Evolutionary conservation across 2,888 invertebrate species (phyloP).

Genomic region (Pedicia rivosa): DNA sequence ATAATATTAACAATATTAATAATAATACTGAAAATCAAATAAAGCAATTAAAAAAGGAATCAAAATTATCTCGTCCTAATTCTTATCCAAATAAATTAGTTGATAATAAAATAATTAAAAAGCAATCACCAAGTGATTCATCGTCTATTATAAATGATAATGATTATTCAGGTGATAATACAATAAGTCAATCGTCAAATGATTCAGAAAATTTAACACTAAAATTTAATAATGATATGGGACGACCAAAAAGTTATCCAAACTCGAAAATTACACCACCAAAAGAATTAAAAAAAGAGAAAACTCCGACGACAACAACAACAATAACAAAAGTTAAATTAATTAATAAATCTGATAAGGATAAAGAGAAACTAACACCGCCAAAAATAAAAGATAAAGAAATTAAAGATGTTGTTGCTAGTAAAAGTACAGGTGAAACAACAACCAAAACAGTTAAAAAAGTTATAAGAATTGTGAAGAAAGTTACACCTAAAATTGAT

Average conservation of each 20-base stretch:
- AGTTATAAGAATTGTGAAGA: conserved; percentile 13
- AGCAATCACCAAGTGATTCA: conserved; percentile 10
- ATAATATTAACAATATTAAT: conserved; percentile 14
- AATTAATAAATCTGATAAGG: not conserved
- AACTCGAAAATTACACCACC: conserved; percentile 27
- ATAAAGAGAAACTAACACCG: conserved; percentile 20
- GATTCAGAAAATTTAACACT: conserved; percentile 15
- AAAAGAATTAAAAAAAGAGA: conserved; percentile 24
- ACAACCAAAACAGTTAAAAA: conserved; percentile 14
- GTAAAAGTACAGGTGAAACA: not conserved
- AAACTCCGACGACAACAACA: conserved; percentile 20
- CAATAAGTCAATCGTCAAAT: not conserved
- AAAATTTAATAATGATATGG: conserved; percentile 20
- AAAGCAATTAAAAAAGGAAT: conserved; percentile 25
- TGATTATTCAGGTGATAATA: not conserved
- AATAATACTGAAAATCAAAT: conserved; percentile 25
- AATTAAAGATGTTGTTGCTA: not conserved
- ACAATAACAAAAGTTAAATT: not conserved
- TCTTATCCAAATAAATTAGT: conserved; percentile 36
- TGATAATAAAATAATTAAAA: conserved; percentile 14
- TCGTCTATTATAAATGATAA: too few relatives aligned
- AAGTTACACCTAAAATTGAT: conserved; percentile 16
- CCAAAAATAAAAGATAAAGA: too few relatives aligned
- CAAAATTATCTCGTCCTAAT: conserved; percentile 37
- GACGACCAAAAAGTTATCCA: conserved; percentile 43